Evolutionary conservation across 1,140 invertebrate genomes (phyloP), one percentile per base, ranked within the genome.

Genomic region (Achatina immaculata): DNA sequence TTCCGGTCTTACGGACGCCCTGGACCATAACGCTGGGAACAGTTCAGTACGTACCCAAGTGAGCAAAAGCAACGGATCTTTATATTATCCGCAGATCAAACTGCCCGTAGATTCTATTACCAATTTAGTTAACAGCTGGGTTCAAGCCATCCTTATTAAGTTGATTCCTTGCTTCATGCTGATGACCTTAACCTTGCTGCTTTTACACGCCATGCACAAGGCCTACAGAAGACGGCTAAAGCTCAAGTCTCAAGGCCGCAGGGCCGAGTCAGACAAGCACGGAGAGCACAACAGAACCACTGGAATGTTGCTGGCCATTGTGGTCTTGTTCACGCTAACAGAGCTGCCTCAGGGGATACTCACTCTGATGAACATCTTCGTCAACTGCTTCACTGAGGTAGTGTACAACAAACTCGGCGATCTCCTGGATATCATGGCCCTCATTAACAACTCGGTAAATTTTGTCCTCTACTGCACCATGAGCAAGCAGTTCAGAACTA

Each of bases 391-490:
- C 79, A 87, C 84, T 28, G 36, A 85, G 21, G 68, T 88, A 51
- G 89, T 92, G n/a, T 93, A 93, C 85, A 84, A 87, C 76, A 89
- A 88, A 21, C 94, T 97, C 66, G 96, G 96, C 0, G 96, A 97
- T 88, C 84, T 98, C 4, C 95, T 98, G 94, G 97, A 99, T 89
- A 94, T 97, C 34, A 91, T 98, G 82, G 97, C 97, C 0, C 92
- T 99, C 19, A 91, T 97, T 74, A 99, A 98, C 90, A 96, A 96
- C 16, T 95, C 96, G 1, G 95, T 98, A 43, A 98, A 97, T 87
- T 98, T 98, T 88, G 95, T 98, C 38, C 92, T 98, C 4, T 98
- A 98, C 88, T 98, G 97, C 84, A 94, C 95, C 38, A 99, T 98
- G 97, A 97, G 95, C 66, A 93, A 95, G 51, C 96, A 98, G 92